Evolutionary conservation across 2,888 invertebrate species (phyloP), one percentile per base, ranked within the genome.

Genomic region (Ellobium chinense): DNA sequence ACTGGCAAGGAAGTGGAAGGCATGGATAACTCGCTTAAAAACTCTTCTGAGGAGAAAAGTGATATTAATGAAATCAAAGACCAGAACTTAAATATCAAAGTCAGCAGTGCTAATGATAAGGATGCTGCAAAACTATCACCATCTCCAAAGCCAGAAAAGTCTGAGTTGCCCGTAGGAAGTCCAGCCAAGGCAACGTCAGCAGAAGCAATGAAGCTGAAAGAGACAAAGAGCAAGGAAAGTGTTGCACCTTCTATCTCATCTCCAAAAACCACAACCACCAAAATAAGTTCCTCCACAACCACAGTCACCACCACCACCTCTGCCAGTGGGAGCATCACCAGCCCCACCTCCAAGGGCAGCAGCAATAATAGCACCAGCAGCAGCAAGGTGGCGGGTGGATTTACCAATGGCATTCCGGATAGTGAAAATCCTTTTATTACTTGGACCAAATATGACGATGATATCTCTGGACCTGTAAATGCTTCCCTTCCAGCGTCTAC

Each of bases 381-480:
- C 39, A 36, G 29, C 39, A 65, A 4, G 12, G 54, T 18, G 27
- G 24, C 2, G 24, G 65, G 29, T 24, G 66, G 75, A 39, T 79
- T 68, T 36, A 80, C 80, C 29, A 80, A 80, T 36, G 80, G 80
- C 27, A 80, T 80, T 31, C 75, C 75, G 36, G 80, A 80, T 56
- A 70, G 46, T 66, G 75, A 80, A 36, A 80, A 80, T 62, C 80
- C 80, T 18, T 80, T 80, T 37, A 80, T 80, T 36, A 80, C 80
- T 18, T 80, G 80, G 80, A 70, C 80, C 66, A 80, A 80, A 39
- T 80, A 75, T 69, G 80, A 80, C 46, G 70, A 80, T 66, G 80
- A 80, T 54, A 69, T 58, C 36, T 75, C 69, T 18, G 74, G 72
- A 18, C 69, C 75, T 27, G 14, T 80, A 2, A 66, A 39, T 58